These are phyloP conservation scores for Anser brachyrhynchus DNA, from an alignment of 2,113 vertebrate species.

Conservation along the genomic window DNA sequence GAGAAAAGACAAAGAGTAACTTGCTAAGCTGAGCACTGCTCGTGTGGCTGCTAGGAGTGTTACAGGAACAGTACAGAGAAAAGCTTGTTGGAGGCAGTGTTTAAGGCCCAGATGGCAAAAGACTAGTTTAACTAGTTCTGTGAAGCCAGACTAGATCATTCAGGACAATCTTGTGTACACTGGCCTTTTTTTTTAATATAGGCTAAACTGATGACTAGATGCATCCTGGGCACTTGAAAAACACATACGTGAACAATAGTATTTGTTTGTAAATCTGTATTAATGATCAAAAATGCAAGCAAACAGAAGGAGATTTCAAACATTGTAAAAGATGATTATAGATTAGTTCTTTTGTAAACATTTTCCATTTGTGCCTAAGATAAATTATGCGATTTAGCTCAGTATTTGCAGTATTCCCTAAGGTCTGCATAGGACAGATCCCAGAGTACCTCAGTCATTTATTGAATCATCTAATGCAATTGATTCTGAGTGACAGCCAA, in stretches of 20 bases:
- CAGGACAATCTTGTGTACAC: background rate
- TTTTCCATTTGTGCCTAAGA: background rate
- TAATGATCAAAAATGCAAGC: background rate
- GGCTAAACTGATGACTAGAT: background rate
- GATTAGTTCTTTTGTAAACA: slow-evolving; percentile 8
- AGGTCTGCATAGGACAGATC: slow-evolving; percentile 9
- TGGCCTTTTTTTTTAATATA: background rate
- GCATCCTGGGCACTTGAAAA: background rate
- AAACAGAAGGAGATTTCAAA: background rate
- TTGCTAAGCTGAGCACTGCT: background rate
- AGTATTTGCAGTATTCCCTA: slow-evolving; percentile 17
- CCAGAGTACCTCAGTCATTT: slow-evolving; percentile 21
- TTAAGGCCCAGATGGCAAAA: background rate
- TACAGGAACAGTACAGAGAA: background rate
- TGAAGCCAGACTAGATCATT: background rate
- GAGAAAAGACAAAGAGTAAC: background rate
- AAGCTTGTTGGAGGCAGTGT: background rate
- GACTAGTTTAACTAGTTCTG: background rate
- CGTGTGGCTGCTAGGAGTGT: background rate
- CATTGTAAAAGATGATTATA: background rate
- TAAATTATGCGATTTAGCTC: background rate
- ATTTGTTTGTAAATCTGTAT: background rate
- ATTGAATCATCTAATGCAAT: slow-evolving; percentile 55
- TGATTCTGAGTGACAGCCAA: slow-evolving; percentile 50
- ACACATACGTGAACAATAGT: background rate